Conservation (phyloP, 2,888 invertebrate species). For the Panopea generosa region DNA sequence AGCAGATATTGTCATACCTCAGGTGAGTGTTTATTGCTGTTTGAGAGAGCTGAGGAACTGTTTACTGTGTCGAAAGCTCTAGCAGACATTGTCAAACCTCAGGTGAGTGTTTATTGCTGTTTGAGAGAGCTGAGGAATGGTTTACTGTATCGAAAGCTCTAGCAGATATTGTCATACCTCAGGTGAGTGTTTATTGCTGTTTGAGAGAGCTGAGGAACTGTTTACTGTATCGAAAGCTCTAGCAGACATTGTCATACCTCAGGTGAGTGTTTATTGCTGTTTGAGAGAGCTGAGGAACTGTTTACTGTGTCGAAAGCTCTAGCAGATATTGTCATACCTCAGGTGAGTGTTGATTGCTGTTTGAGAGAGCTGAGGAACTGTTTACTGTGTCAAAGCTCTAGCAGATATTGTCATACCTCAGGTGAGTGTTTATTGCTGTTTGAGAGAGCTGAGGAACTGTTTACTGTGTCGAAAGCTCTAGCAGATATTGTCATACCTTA, state of each 20-base stretch:
- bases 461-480: slow-evolving; percentile 97
- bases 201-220: slow-evolving; percentile 84
- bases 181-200: slow-evolving; percentile 92
- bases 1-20: slow-evolving; percentile 99
- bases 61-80: slow-evolving; percentile 98
- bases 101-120: slow-evolving; percentile 92
- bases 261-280: slow-evolving; percentile 92
- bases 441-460: slow-evolving; percentile 86
- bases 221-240: slow-evolving; percentile 98
- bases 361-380: slow-evolving; percentile 84
- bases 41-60: slow-evolving; percentile 84
- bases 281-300: slow-evolving; percentile 84
- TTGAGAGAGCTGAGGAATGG: slow-evolving; percentile 84
- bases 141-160: slow-evolving; percentile 98
- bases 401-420: slow-evolving; percentile 99
- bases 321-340: slow-evolving; percentile 99
- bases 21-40: slow-evolving; percentile 92
- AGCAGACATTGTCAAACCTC: slow-evolving; percentile 99
- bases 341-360: slow-evolving; percentile 95
- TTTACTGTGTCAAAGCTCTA: slow-evolving; percentile 97
- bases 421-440: slow-evolving; percentile 94
- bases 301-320: slow-evolving; percentile 98
- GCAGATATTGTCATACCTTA: slow-evolving; percentile 99
- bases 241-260: slow-evolving; percentile 99
- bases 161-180: slow-evolving; percentile 99